phyloP scores from a whole-genome alignment of 2,888 invertebrate genomes.

The Ypsolopha sequella region DNA sequence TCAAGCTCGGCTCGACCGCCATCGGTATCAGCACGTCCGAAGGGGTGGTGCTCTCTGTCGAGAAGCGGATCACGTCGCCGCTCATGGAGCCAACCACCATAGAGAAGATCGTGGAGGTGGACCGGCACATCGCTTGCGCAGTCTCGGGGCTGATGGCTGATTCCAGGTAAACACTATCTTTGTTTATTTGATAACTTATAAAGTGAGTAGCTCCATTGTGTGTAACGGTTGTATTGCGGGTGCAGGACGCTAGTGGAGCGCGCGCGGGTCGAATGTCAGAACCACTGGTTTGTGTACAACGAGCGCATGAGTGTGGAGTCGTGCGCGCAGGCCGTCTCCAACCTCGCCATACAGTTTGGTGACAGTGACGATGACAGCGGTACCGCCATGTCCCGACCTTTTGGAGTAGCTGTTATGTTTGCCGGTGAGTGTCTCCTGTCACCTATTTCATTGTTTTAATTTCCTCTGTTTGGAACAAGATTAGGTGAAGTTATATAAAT shows the following conservation, averaged over 20 bases:
- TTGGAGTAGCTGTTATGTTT: conserved; percentile 98
- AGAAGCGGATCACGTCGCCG: conserved; percentile 96
- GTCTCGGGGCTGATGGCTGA: conserved; percentile 99
- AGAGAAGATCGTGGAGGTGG: conserved; percentile 99
- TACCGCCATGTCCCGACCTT: conserved; percentile 95
- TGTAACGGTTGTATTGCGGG: no score
- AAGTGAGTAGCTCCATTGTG: not conserved
- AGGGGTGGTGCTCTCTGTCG: conserved; percentile 97
- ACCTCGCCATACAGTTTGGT: conserved; percentile 98
- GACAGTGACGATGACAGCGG: conserved; percentile 98
- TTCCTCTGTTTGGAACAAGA: no score
- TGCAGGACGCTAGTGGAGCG: conserved; percentile 88
- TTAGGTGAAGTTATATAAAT: no score
- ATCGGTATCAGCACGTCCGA: conserved; percentile 97
- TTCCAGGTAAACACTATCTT: conserved; percentile 72
- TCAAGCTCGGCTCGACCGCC: conserved; percentile 98
- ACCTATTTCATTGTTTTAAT: no score
- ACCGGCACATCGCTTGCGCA: conserved; percentile 97
- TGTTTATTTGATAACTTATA: not conserved
- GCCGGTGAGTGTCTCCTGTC: conserved; percentile 71
- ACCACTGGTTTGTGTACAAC: conserved; percentile 98
- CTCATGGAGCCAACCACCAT: conserved; percentile 97
- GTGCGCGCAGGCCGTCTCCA: conserved; percentile 98
- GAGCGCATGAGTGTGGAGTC: conserved; percentile 98
- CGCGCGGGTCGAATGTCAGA: conserved; percentile 96